Conservation (phyloP, 2,888 invertebrate genomes). For the Dryobotodes eremita region DNA sequence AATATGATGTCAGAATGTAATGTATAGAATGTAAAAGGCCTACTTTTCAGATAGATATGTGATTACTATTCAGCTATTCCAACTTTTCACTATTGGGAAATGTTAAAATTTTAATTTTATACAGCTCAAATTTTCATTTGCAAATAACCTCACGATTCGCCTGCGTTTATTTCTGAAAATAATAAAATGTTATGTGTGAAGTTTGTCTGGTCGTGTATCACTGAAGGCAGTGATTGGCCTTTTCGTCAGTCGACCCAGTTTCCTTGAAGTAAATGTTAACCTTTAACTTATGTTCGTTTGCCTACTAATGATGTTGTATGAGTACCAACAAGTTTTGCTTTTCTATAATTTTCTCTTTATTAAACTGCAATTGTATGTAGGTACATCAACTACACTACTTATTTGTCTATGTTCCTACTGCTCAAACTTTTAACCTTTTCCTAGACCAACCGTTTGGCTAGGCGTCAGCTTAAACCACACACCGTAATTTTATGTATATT, state of each 20-base stretch:
- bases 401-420: no score
- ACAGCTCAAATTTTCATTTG: neutral
- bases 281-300: neutral
- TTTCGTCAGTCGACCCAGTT: neutral
- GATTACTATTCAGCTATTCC: neutral
- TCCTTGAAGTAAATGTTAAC: neutral
- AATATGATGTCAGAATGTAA: slow-evolving; percentile 36
- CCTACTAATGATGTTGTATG: neutral
- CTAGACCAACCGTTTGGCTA: neutral
- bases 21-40: neutral
- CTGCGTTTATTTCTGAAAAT: neutral
- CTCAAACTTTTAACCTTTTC: neutral
- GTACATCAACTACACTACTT: neutral
- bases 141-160: neutral
- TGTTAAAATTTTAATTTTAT: neutral
- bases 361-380: no score
- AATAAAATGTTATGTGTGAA: neutral
- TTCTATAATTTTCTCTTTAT: neutral
- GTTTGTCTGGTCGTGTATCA: neutral
- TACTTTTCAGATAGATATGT: neutral
- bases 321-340: neutral
- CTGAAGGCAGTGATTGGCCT: neutral
- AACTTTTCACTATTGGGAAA: slow-evolving; percentile 14
- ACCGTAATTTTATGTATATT: slow-evolving; percentile 2
- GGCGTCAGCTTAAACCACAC: neutral